phyloP scores from a whole-genome alignment of 2,113 vertebrate species.

The Naja naja region DNA sequence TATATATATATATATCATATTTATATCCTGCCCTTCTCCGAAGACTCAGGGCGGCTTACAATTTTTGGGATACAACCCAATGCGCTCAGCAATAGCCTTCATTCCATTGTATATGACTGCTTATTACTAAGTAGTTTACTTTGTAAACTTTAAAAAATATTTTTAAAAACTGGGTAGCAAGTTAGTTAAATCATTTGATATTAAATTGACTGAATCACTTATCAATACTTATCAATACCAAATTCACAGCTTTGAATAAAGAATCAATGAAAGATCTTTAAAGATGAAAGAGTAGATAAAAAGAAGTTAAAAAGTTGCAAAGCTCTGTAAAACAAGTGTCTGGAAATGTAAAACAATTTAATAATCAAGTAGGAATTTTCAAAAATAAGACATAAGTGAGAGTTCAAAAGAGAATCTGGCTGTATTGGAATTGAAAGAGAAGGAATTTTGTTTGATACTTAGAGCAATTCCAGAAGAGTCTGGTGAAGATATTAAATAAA shows the following conservation, averaged over 20 bases:
- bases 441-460: neutral
- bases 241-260: neutral
- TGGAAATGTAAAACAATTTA: neutral
- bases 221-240: neutral
- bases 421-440: neutral
- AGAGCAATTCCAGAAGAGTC: neutral
- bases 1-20: too few species aligned
- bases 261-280: neutral
- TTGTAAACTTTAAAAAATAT: neutral
- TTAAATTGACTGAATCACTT: neutral
- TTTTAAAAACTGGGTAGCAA: neutral
- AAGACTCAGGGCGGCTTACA: too few species aligned
- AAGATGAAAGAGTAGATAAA: neutral
- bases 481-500: neutral
- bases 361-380: neutral
- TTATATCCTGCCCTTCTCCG: too few species aligned
- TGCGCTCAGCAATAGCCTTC: too few species aligned
- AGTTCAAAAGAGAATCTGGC: neutral
- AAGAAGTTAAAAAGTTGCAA: neutral
- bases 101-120: too few species aligned
- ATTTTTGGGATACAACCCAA: too few species aligned
- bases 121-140: too few species aligned
- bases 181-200: neutral
- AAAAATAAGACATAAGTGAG: neutral
- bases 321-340: neutral